Base-by-base conservation (phyloP, 2,888 invertebrate genomes). In the Athalia circularis region DNA sequence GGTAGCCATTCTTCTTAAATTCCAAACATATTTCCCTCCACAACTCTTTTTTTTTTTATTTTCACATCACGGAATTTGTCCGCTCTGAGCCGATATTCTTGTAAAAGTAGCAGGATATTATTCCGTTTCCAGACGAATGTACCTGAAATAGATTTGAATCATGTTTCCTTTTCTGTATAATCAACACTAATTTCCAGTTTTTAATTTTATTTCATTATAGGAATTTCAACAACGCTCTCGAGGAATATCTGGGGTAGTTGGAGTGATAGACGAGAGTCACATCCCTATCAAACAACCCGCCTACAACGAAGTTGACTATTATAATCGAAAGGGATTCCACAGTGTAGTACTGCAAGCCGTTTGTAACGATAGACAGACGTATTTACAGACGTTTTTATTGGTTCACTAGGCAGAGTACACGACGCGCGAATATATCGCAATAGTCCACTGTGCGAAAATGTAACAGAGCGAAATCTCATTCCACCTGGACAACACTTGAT, bases 201-300 rank as follows among this genome's bases (percentile, higher is more conserved):
- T n/a, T n/a, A n/a, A n/a, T n/a, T n/a, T n/a, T n/a, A n/a, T n/a
- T n/a, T n/a, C n/a, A n/a, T n/a, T n/a, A n/a, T n/a, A n/a, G n/a
- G n/a, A n/a, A n/a, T n/a, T n/a, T n/a, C n/a, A n/a, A n/a, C n/a
- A 65, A 11, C 48, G 15, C 29, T 65, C 13, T 70, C 11, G 13
- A 8, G 65, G 72, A 72, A 59, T 75, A 13, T 62, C 75, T 48
- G 65, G 67, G 8, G 79, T 77, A 48, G 13, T 79, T 43, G 79
- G 79, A 8, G 77, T 77, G 54, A 67, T 79, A n/a, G 77, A 79
- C 70, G 77, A 77, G 5, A 68, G 78, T 45, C 77, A 79, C 48
- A 79, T 79, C 8, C 68, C 65, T 45, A 68, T 79, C 7, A 68
- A 79, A 59, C 54, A 52, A 13, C 79, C 77, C n/a, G 11, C 48